A percentile compares a stretch with the other conserved stretches of the same genome.
phyloP scores from a whole-genome alignment of 1,140 invertebrate species.

The Elymnias hypermnestra region DNA sequence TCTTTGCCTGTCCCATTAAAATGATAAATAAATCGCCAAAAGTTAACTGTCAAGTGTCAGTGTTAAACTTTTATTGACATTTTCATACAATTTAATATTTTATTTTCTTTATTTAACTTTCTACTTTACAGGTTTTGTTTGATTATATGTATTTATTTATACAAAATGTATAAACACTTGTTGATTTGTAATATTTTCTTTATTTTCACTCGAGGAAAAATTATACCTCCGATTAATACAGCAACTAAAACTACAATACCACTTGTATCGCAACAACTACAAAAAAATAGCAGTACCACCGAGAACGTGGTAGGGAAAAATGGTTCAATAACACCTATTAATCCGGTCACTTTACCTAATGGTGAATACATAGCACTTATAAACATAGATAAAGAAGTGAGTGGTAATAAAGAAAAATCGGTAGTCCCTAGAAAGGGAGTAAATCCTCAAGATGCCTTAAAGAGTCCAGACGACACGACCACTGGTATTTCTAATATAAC shows the following conservation, averaged over 20 bases:
- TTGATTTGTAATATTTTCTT: conserved; percentile 29
- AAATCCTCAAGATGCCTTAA: conserved; percentile 12
- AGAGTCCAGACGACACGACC: not conserved
- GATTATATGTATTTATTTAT: conserved; percentile 8
- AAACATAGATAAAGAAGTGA: conserved; percentile 35
- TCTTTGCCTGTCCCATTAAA: too few species aligned
- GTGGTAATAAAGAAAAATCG: conserved; percentile 36
- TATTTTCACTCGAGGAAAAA: conserved; percentile 18
- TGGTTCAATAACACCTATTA: conserved; percentile 31
- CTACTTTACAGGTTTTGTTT: too few species aligned
- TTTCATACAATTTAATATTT: too few species aligned
- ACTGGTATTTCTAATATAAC: not conserved
- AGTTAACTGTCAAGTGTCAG: too few species aligned
- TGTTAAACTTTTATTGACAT: too few species aligned
- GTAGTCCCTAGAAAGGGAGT: conserved; percentile 46
- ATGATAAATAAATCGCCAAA: too few species aligned
- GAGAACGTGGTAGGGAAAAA: conserved; percentile 35
- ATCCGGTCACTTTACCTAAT: conserved; percentile 27
- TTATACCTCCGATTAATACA: conserved; percentile 3
- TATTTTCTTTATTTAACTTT: too few species aligned
- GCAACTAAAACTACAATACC: not conserved
- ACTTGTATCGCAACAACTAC: not conserved
- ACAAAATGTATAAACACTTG: conserved; percentile 29
- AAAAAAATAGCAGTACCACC: conserved; percentile 26
- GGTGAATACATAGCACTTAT: conserved; percentile 30